These are phyloP conservation scores for Atherinomorus stipes DNA, from an alignment of 2,113 vertebrate species.

Conservation along the genomic window DNA sequence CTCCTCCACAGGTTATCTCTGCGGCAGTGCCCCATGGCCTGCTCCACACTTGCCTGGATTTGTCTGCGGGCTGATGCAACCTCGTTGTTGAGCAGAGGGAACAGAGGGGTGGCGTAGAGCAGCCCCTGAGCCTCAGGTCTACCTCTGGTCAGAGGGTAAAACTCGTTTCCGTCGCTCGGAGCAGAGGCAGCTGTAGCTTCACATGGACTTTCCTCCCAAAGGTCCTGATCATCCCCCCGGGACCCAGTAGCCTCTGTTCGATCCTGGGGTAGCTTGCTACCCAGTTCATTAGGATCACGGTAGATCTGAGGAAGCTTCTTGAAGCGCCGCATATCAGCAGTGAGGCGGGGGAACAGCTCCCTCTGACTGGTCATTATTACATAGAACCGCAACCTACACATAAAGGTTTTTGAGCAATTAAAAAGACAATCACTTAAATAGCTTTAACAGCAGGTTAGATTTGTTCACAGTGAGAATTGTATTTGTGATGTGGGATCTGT, in stretches of 20 bases:
- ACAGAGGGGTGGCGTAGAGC: slow-evolving; percentile 86
- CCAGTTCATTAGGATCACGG: slow-evolving; percentile 84
- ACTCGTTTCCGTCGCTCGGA: slow-evolving; percentile 78
- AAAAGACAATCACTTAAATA: background rate
- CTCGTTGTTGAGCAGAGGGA: slow-evolving; percentile 91
- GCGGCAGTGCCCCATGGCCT: slow-evolving; percentile 96
- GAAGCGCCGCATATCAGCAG: slow-evolving; percentile 93
- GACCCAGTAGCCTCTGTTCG: slow-evolving; percentile 24
- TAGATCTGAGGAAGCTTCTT: slow-evolving; percentile 91
- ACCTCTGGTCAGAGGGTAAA: slow-evolving; percentile 64
- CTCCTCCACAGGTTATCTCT: slow-evolving; percentile 97
- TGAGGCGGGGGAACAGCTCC: slow-evolving; percentile 95
- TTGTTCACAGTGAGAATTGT: background rate
- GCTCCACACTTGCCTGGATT: slow-evolving; percentile 91
- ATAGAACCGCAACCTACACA: slow-evolving; percentile 89
- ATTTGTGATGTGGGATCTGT: too few relatives aligned
- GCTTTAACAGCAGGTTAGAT: background rate
- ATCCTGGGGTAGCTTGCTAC: slow-evolving; percentile 65
- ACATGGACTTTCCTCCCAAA: slow-evolving; percentile 82
- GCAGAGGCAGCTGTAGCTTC: slow-evolving; percentile 9
- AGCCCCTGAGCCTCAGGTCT: slow-evolving; percentile 77
- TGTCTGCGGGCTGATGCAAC: slow-evolving; percentile 88
- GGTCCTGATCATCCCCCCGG: slow-evolving; percentile 73
- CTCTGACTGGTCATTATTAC: slow-evolving; percentile 98
- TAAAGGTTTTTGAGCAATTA: background rate